phyloP scores from a whole-genome alignment of 2,888 invertebrate genomes.

The Omphaloscelis lunosa region DNA sequence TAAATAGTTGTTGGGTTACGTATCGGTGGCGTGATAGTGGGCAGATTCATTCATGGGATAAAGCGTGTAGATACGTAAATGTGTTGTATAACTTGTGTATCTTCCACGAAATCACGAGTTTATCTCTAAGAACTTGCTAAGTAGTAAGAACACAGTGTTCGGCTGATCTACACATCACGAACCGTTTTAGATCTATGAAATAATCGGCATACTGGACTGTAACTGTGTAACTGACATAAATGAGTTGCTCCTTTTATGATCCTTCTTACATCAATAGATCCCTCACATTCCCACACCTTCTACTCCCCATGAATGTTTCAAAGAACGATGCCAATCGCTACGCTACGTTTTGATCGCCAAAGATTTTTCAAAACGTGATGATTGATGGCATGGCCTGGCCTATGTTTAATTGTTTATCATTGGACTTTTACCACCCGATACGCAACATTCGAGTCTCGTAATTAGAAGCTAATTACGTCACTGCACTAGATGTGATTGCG shows the following conservation, averaged over 20 bases:
- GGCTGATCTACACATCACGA: neutral
- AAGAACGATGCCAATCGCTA: neutral
- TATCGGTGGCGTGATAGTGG: slow-evolving; percentile 61
- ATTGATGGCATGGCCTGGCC: slow-evolving; percentile 16
- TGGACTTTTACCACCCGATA: slow-evolving; percentile 12
- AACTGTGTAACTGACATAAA: no score
- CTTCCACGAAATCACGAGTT: slow-evolving; percentile 7
- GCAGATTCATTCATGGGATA: slow-evolving; percentile 51
- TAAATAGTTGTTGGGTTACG: slow-evolving; percentile 35
- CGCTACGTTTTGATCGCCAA: neutral
- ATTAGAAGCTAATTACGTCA: slow-evolving; percentile 31
- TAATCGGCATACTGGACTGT: no score
- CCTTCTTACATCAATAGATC: neutral
- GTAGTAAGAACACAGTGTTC: neutral
- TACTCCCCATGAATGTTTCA: neutral
- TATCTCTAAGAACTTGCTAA: slow-evolving; percentile 13
- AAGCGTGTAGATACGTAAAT: slow-evolving; percentile 16
- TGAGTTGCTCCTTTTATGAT: neutral
- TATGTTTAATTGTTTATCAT: slow-evolving; percentile 3
- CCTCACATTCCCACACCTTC: neutral
- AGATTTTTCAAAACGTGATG: neutral
- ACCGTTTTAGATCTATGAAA: neutral
- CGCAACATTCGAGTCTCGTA: slow-evolving; percentile 6
- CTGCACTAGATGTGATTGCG: slow-evolving; percentile 17
- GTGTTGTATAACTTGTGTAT: slow-evolving; percentile 11